Percentiles rank a stretch among this genome's conserved stretches.
These are phyloP conservation scores for Esox masquinongy DNA, from an alignment of 2,797 vertebrate genomes.

Conservation along the genomic window DNA sequence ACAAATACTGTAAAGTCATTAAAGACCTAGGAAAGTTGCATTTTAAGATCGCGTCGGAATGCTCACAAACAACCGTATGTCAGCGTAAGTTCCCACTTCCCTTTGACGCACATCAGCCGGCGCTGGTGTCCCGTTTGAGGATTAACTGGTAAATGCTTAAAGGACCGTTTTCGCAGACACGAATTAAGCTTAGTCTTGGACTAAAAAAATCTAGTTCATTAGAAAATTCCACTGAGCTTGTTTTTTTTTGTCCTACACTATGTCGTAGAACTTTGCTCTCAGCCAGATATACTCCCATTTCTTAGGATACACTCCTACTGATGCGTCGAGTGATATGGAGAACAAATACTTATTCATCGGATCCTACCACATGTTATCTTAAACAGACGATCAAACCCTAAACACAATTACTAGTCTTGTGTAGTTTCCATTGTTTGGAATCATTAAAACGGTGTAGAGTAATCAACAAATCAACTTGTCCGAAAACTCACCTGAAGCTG, in stretches of 20 bases:
- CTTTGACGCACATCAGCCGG: constrained; percentile 54
- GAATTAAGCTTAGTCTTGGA: too few species aligned
- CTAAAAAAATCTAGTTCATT: too few species aligned
- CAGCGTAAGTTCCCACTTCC: constrained; percentile 44
- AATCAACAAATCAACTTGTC: not conserved
- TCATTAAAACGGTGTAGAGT: not conserved
- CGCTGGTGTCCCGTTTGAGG: constrained; percentile 36
- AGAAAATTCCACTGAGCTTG: too few species aligned
- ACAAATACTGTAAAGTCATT: constrained; percentile 42
- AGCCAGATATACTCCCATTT: not conserved
- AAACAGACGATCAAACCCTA: not conserved
- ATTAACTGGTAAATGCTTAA: not conserved
- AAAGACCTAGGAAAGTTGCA: constrained; percentile 9
- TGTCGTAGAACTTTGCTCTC: not conserved
- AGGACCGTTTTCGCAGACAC: not conserved
- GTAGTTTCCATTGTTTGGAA: not conserved
- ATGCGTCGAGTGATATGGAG: not conserved
- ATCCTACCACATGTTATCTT: not conserved
- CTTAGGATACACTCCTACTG: not conserved
- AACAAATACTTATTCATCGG: not conserved
- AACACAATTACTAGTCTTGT: not conserved
- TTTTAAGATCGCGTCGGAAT: constrained; percentile 33
- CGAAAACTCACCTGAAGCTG: constrained; percentile 68
- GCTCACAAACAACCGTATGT: constrained; percentile 10
- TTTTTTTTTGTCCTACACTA: too few species aligned